Percentiles rank a stretch among this genome's conserved stretches.
Conservation (phyloP, 2,888 invertebrate species). For the Dicranocentrus wangi region DNA sequence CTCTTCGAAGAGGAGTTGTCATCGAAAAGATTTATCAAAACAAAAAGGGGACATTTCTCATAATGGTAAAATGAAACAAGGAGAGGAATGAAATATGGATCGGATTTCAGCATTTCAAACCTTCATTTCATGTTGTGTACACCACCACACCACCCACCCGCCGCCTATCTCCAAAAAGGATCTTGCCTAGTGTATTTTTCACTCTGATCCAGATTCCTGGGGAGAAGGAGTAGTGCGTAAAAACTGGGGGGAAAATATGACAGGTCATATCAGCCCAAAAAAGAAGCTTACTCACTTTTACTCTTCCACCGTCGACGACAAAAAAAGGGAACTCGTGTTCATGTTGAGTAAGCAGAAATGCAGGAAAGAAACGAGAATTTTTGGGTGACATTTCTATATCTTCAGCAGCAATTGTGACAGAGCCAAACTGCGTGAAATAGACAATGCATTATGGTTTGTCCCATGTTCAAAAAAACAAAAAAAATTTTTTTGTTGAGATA, state of each 20-base stretch:
- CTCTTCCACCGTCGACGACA: neutral
- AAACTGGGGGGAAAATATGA: conserved; percentile 53
- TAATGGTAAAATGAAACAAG: conserved; percentile 64
- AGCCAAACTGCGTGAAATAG: neutral
- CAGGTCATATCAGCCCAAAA: conserved; percentile 53
- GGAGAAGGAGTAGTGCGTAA: too few species aligned
- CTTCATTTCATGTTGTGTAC: too few species aligned
- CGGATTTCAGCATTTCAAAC: conserved; percentile 61
- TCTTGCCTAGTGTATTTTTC: too few species aligned
- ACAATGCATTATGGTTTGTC: neutral
- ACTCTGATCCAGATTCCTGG: too few species aligned
- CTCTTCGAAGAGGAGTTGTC: conserved; percentile 61
- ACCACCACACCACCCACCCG: too few species aligned
- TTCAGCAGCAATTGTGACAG: too few species aligned
- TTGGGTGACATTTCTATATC: conserved; percentile 13
- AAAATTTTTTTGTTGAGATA: too few species aligned
- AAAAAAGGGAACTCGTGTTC: neutral
- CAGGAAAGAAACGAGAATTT: neutral
- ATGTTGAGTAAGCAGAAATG: neutral
- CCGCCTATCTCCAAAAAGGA: conserved; percentile 38
- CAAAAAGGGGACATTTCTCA: conserved; percentile 70
- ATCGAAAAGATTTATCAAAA: conserved; percentile 71
- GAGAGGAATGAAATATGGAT: conserved; percentile 66
- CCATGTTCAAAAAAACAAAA: too few species aligned
- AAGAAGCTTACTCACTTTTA: conserved; percentile 26